Percentiles rank a stretch among this genome's conserved stretches.
These are phyloP conservation scores for Nyctalus aviator DNA, from an alignment of 2,797 vertebrate genomes.

Conservation along the genomic window DNA sequence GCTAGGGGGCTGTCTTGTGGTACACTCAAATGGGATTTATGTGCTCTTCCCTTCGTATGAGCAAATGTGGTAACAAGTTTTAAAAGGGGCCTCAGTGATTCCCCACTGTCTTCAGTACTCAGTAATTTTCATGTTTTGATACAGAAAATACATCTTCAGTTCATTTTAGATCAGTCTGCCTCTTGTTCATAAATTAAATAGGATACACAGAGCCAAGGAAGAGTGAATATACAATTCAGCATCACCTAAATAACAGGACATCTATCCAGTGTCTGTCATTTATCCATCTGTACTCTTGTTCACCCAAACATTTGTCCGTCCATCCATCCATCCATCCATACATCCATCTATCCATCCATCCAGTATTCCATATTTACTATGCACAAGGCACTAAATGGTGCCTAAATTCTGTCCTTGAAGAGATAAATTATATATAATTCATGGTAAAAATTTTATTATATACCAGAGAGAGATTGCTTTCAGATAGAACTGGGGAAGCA, in stretches of 20 bases:
- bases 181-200: slow-evolving; percentile 52
- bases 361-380: neutral
- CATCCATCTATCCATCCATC: neutral
- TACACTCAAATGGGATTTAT: slow-evolving; percentile 28
- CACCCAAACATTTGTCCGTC: neutral
- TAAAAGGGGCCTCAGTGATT: slow-evolving; percentile 3
- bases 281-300: neutral
- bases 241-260: neutral
- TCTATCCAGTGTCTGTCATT: neutral
- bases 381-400: neutral
- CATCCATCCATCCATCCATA: fast-evolving
- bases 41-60: neutral
- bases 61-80: slow-evolving; percentile 47
- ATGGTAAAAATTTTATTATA: neutral
- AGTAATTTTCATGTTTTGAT: slow-evolving; percentile 53
- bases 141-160: slow-evolving; percentile 56
- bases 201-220: slow-evolving; percentile 3
- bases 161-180: slow-evolving; percentile 10
- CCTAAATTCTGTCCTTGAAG: neutral
- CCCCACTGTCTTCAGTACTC: neutral
- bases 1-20: slow-evolving; percentile 1
- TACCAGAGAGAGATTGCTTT: slow-evolving; percentile 11
- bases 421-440: neutral
- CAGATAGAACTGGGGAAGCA: neutral
- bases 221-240: neutral